phyloP scores from a whole-genome alignment of 1,140 invertebrate genomes.

The Cydia pomonella region DNA sequence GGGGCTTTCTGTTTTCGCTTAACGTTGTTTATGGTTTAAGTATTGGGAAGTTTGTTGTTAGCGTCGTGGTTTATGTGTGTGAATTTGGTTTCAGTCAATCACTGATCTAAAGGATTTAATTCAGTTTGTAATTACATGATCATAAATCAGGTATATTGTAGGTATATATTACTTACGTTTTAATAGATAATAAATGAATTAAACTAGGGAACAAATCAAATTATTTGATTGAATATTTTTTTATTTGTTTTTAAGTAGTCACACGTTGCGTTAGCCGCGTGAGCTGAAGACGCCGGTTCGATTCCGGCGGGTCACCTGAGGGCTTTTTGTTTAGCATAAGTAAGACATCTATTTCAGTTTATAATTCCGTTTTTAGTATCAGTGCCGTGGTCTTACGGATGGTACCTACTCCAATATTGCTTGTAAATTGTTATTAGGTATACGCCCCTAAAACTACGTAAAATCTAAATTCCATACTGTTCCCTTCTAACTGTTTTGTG shows the following conservation, averaged over 20 bases:
- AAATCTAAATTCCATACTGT: background rate
- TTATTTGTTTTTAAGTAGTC: too few species aligned
- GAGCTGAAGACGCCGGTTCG: too few species aligned
- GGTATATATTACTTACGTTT: too few species aligned
- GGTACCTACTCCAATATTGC: background rate
- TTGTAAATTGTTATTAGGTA: background rate
- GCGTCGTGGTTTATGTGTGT: background rate
- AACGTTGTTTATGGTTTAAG: constrained; percentile 24
- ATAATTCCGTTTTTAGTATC: too few species aligned
- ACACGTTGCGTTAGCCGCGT: too few species aligned
- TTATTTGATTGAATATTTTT: too few species aligned
- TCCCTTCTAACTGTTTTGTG: background rate
- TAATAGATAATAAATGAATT: too few species aligned
- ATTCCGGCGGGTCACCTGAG: too few species aligned
- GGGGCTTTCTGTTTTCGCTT: constrained; percentile 23
- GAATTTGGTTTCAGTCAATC: background rate
- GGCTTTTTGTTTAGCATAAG: too few species aligned
- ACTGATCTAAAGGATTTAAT: background rate
- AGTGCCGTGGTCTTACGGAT: too few species aligned
- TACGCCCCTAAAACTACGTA: background rate
- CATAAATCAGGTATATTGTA: background rate
- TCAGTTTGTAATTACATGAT: background rate
- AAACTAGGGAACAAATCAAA: too few species aligned
- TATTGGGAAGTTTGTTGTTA: constrained; percentile 14
- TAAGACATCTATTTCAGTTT: too few species aligned